Base-by-base conservation (phyloP, 2,888 invertebrate genomes). In the Cataglyphis albicans region DNA sequence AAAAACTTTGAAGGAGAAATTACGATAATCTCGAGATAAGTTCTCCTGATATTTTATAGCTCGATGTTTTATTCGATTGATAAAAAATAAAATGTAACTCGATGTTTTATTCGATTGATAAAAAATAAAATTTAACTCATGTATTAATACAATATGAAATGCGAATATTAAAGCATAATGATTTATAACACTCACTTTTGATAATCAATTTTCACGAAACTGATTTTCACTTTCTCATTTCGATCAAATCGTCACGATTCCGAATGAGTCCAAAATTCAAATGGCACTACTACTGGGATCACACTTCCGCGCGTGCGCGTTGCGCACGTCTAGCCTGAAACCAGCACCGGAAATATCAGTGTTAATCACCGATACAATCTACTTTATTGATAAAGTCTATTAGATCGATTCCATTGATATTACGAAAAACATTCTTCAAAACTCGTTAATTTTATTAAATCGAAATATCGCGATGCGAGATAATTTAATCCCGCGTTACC, bases 281-380 rank as follows among this genome's bases (percentile, higher is more conserved):
- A 64, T 59, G 0, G 15, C 9, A 3, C 10, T 7, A 68, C 61
- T 73, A 48, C 35, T 25, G 18, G 7, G 7, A 61, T 85, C 32
- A 29, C 67, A 63, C 59, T 83, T 88, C 64, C 87, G 83, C 80
- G 48, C 9, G 15, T 57, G 63, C 61, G n/a, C n/a, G 21, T 12
- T 25, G 61, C 68, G 29, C 61, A 41, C 41, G 57, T 44, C 35
- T 73, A 38, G 55, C 61, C 41, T 70, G 64, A 32, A 55, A 84
- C n/a, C 64, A 64, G 25, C 35, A 10, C 32, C 57, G 44, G 25
- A 67, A 52, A 0, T 52, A 64, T 44, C 59, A 41, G 29, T 32
- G 12, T 82, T 82, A 12, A 18, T 55, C 44, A 55, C 7, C 63
- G 64, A 35, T 59, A 7, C 52, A n/a, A 73, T 64, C 35, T 6